Base-by-base conservation (phyloP, 2,113 vertebrate species). In the Tachuris rubrigastra region DNA sequence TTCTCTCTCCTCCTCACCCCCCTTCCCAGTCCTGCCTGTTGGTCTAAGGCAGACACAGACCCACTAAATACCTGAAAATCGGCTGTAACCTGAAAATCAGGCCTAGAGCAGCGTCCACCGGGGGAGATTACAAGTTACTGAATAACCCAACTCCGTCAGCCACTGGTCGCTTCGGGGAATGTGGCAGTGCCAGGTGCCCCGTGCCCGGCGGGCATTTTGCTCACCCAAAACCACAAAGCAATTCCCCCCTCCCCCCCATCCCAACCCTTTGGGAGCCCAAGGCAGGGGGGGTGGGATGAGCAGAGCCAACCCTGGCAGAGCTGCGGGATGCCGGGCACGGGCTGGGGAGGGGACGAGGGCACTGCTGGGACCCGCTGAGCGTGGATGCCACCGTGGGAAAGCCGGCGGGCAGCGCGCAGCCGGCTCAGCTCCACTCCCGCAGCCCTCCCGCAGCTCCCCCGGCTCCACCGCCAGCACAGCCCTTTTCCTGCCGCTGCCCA, bases 51-150 rank as follows among this genome's bases (percentile, higher is more conserved):
- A 30, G 28, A 4, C 37, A 4, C 10, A 15, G 66, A 13, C 13
- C 23, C 50, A 31, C 30, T 0, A 4, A 33, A 25, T 2, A 1
- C 47, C 44, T 18, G 6, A 33, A 55, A 60, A 52, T 12, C 2
- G 9, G 23, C 74, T 2, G 14, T 2, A 10, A 46, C 30, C 21
- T 28, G 50, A 52, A 52, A 27, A 52, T 27, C 39, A 42, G 91
- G 35, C 5, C 5, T 8, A 18, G 41, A 72, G 66, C 75, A 24
- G 39, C 77, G 46, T 33, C 85, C 89, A 77, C 39, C 47, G 1
- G 18, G 8, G 37, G 87, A 93, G 65, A 44, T 74, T 47, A 74
- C 23, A 91, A 97, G 96, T 97, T 97, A 96, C 4, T 96, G 35
- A 96, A 13, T 96, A 97, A 95, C 96, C 63, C 46, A 55, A 6